These are phyloP conservation scores for Anseranas semipalmata DNA, from an alignment of 2,113 vertebrate genomes.

Conservation along the genomic window DNA sequence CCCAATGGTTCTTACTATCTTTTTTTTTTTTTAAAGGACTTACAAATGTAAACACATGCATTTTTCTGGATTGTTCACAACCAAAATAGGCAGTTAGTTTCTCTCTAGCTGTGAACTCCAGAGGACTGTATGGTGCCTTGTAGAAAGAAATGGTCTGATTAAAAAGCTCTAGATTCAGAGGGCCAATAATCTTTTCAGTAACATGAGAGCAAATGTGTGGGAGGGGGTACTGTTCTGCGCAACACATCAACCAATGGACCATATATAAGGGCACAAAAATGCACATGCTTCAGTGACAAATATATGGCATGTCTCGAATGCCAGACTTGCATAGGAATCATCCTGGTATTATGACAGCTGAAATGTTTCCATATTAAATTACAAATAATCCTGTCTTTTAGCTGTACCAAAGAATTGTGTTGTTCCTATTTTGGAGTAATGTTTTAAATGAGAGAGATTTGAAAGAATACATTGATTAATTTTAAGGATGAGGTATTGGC, in stretches of 20 bases:
- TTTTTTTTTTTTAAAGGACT: background rate
- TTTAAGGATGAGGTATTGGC: background rate
- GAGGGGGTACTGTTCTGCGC: background rate
- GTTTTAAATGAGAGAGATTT: background rate
- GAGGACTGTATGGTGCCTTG: background rate
- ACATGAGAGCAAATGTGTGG: background rate
- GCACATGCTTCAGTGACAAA: background rate
- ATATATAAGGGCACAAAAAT: background rate
- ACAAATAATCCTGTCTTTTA: constrained; percentile 24
- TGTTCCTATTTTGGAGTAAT: background rate
- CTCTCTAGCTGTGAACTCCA: background rate
- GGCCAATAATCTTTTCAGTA: background rate
- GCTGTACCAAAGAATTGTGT: background rate
- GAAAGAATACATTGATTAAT: background rate
- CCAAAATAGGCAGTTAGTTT: background rate
- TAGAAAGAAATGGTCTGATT: background rate
- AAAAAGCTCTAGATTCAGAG: background rate
- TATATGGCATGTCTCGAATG: constrained; percentile 14
- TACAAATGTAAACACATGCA: background rate
- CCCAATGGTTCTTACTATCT: background rate
- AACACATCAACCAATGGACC: background rate
- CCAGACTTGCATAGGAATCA: constrained; percentile 6
- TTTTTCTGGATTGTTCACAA: background rate
- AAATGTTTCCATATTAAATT: constrained; percentile 58
- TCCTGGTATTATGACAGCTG: constrained; percentile 40